Conservation (phyloP, 2,888 invertebrate species). For the Atethmia centrago region DNA sequence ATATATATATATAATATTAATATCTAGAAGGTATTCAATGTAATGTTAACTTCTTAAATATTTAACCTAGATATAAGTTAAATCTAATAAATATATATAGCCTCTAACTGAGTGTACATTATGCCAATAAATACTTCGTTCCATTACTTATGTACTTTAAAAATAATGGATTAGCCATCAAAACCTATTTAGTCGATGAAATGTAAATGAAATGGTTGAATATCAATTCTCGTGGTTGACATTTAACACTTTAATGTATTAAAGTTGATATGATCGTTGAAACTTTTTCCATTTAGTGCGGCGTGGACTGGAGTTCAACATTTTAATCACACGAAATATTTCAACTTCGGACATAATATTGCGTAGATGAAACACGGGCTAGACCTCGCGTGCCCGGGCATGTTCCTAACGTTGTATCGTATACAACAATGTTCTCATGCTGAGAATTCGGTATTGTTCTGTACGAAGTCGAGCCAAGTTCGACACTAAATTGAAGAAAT, state of each 20-base stretch:
- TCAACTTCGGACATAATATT: constrained; percentile 53
- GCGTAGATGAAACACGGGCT: constrained; percentile 38
- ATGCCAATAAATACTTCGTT: too few relatives aligned
- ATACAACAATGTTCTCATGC: constrained; percentile 33
- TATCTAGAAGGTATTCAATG: too few relatives aligned
- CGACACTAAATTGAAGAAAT: constrained; percentile 62
- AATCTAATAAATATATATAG: too few relatives aligned
- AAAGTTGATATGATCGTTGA: constrained; percentile 53
- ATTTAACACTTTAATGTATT: constrained; percentile 55
- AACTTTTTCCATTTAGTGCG: constrained; percentile 60
- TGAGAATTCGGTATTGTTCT: constrained; percentile 43
- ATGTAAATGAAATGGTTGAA: constrained; percentile 37
- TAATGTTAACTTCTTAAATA: too few relatives aligned
- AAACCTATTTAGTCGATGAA: constrained; percentile 37
- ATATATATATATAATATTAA: too few relatives aligned
- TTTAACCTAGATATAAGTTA: too few relatives aligned
- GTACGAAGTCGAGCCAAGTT: constrained; percentile 50
- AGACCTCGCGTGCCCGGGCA: constrained; percentile 16
- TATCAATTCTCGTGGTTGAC: constrained; percentile 39
- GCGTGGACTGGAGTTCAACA: constrained; percentile 26
- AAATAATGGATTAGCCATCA: constrained; percentile 15
- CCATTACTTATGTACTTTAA: neutral
- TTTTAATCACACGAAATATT: constrained; percentile 53
- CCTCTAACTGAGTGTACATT: too few relatives aligned
- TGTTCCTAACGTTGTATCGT: constrained; percentile 32